phyloP scores from a whole-genome alignment of 2,888 invertebrate species.

The Zootermopsis nevadensis region DNA sequence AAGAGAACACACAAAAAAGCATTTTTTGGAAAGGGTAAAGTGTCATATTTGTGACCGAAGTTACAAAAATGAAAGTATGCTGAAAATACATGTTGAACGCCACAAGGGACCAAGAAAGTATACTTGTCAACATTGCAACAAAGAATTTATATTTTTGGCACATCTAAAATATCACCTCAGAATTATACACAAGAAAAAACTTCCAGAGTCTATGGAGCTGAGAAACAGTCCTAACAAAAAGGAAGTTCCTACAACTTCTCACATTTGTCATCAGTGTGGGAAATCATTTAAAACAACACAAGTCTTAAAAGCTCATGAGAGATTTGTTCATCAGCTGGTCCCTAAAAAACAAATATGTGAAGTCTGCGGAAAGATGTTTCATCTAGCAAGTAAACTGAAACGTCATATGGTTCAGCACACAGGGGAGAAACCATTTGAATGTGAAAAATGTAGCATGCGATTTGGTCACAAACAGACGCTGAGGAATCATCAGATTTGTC shows the following conservation, averaged over 20 bases:
- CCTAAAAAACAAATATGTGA: slow-evolving; percentile 35
- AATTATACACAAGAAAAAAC: slow-evolving; percentile 20
- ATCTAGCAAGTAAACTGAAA: slow-evolving; percentile 30
- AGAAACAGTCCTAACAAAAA: background rate
- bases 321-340: slow-evolving; percentile 37
- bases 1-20: slow-evolving; percentile 34
- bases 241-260: slow-evolving; percentile 5
- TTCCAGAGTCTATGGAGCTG: background rate
- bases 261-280: slow-evolving; percentile 35
- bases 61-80: slow-evolving; percentile 33
- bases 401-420: slow-evolving; percentile 37
- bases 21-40: slow-evolving; percentile 34
- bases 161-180: slow-evolving; percentile 12
- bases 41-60: slow-evolving; percentile 30
- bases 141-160: slow-evolving; percentile 26
- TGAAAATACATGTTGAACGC: slow-evolving; percentile 25
- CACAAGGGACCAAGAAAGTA: slow-evolving; percentile 32
- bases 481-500: slow-evolving; percentile 25
- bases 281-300: slow-evolving; percentile 32
- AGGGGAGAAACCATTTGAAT: slow-evolving; percentile 31
- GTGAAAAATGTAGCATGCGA: slow-evolving; percentile 24
- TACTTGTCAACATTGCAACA: slow-evolving; percentile 15
- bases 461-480: slow-evolving; percentile 36
- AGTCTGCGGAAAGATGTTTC: slow-evolving; percentile 35
- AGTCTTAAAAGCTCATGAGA: slow-evolving; percentile 30